These are phyloP conservation scores for Myotis lucifugus DNA, from an alignment of 2,113 vertebrate species.

Conservation along the genomic window DNA sequence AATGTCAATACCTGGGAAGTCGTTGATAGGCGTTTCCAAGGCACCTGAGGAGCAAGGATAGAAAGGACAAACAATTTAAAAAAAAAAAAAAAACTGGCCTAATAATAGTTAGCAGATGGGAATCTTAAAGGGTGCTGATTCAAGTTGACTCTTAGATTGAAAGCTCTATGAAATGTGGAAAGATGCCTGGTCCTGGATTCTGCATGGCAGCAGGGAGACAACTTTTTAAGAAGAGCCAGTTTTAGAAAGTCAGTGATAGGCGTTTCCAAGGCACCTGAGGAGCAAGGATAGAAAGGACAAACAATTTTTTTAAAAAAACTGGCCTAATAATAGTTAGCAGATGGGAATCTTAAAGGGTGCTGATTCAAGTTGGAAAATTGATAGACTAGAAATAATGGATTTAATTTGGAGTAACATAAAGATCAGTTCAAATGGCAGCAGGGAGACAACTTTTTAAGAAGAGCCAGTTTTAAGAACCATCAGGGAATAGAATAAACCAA, in stretches of 20 bases:
- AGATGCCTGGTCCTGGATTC: not conserved
- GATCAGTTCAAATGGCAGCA: constrained; percentile 66
- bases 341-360: constrained; percentile 60
- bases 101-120: too few relatives aligned
- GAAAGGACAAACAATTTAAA: too few relatives aligned
- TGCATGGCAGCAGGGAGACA: too few relatives aligned
- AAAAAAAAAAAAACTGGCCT: too few relatives aligned
- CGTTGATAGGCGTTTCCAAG: too few relatives aligned
- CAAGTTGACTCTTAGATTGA: not conserved
- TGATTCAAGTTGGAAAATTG: constrained; percentile 72
- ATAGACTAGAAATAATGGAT: constrained; percentile 77
- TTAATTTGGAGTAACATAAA: constrained; percentile 73
- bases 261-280: not conserved
- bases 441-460: constrained; percentile 40
- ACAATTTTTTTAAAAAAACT: not conserved
- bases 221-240: too few relatives aligned
- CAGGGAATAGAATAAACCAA: constrained; percentile 30
- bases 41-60: too few relatives aligned
- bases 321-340: constrained; percentile 49
- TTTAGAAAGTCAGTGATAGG: too few relatives aligned
- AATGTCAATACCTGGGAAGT: too few relatives aligned
- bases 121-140: too few relatives aligned
- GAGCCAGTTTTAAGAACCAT: constrained; percentile 22
- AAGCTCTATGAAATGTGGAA: not conserved
- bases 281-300: not conserved